These are phyloP conservation scores for Cossypha dichroa DNA, from an alignment of 2,797 vertebrate genomes.

Conservation along the genomic window DNA sequence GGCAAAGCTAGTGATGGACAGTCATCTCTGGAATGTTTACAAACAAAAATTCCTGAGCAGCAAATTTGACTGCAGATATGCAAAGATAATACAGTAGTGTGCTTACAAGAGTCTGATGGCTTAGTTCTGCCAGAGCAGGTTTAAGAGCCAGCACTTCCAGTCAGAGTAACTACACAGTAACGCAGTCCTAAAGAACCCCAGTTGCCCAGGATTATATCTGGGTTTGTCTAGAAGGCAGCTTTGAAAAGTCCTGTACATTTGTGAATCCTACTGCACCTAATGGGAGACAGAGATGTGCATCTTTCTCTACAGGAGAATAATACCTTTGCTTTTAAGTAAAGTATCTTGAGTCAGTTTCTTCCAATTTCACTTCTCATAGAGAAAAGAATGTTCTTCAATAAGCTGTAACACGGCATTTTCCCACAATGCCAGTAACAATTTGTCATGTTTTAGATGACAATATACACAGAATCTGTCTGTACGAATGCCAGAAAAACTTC, in stretches of 20 bases:
- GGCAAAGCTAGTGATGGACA: background rate
- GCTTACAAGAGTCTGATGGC: background rate
- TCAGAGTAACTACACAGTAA: background rate
- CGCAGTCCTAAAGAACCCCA: background rate
- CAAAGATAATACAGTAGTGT: background rate
- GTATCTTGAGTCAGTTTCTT: background rate
- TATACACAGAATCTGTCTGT: background rate
- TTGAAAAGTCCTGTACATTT: background rate
- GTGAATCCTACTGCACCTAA: background rate
- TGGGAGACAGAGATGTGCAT: background rate
- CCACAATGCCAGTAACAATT: background rate
- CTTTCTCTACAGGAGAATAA: background rate
- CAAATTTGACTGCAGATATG: background rate
- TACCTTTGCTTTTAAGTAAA: background rate
- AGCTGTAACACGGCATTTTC: background rate
- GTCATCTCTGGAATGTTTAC: background rate
- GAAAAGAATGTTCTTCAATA: background rate
- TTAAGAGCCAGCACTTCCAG: background rate
- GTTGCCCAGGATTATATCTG: background rate
- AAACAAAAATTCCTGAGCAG: background rate
- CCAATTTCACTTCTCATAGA: background rate
- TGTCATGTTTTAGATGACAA: background rate
- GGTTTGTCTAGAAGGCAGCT: background rate
- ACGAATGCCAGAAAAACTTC: background rate
- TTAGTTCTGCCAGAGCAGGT: background rate